Evolutionary conservation across 2,888 invertebrate species (phyloP).

Genomic region (Ophioninae sp.): DNA sequence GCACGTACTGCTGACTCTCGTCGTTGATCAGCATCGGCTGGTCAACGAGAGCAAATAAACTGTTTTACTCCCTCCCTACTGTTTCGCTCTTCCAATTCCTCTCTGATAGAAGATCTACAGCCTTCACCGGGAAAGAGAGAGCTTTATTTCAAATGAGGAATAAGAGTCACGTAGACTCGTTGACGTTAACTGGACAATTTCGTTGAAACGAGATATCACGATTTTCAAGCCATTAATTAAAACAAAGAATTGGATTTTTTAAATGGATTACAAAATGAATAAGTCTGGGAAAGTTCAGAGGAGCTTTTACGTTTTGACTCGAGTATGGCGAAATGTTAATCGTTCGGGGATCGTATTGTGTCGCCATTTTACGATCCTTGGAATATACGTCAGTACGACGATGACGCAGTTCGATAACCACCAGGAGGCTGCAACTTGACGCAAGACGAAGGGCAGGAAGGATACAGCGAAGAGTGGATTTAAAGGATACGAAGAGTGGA

Average conservation of each 20-base stretch:
- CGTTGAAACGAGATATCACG: conserved; percentile 39
- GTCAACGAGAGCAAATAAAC: conserved; percentile 59
- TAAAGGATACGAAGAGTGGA: not conserved
- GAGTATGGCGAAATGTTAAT: not conserved
- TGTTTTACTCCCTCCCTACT: conserved; percentile 31
- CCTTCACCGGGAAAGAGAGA: conserved; percentile 24
- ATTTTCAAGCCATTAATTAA: not conserved
- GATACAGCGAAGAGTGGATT: not conserved
- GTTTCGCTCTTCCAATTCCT: conserved; percentile 42
- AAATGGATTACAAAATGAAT: too few species aligned
- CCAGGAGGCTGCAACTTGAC: not conserved
- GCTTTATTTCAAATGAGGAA: conserved; percentile 30
- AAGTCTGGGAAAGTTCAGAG: too few species aligned
- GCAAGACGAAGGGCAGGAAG: conserved; percentile 16
- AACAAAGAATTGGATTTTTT: not conserved
- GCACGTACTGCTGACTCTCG: conserved; percentile 61
- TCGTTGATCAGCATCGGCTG: conserved; percentile 61
- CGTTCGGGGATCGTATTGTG: not conserved
- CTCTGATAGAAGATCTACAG: conserved; percentile 31
- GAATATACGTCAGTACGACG: not conserved
- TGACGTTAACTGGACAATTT: conserved; percentile 49
- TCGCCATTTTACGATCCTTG: not conserved
- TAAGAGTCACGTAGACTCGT: conserved; percentile 48
- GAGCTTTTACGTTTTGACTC: too few species aligned
- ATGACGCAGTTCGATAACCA: conserved; percentile 1